phyloP scores from a whole-genome alignment of 2,113 vertebrate species.

The Mellivora capensis region DNA sequence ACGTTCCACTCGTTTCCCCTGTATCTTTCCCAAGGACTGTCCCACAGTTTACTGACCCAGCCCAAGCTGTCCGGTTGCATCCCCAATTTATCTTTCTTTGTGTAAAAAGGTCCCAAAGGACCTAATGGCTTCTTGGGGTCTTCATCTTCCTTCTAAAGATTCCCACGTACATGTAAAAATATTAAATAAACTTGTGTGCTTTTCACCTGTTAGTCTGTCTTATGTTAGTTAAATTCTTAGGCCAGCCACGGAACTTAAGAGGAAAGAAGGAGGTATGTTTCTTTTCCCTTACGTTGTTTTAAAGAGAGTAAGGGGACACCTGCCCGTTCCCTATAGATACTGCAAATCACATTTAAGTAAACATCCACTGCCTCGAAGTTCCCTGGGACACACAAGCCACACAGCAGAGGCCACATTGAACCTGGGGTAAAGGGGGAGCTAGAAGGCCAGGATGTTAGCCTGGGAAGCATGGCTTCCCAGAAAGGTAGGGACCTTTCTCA shows the following conservation, averaged over 20 bases:
- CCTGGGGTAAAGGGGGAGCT: not conserved
- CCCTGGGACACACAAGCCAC: not conserved
- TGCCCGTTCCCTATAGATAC: not conserved
- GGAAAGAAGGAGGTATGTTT: not conserved
- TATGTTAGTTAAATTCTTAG: not conserved
- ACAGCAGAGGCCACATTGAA: fast-evolving
- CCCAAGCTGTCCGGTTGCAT: not conserved
- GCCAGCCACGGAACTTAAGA: not conserved
- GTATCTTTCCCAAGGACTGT: not conserved
- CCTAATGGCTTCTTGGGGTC: not conserved
- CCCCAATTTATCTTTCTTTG: not conserved
- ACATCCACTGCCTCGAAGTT: not conserved
- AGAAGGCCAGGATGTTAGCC: not conserved
- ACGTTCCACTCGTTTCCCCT: not conserved
- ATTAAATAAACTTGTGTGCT: not conserved
- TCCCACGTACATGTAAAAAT: not conserved
- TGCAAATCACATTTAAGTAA: fast-evolving
- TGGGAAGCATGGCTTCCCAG: no score
- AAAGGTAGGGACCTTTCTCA: not conserved
- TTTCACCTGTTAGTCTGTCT: not conserved
- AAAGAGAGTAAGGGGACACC: not conserved
- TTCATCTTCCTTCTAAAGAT: not conserved
- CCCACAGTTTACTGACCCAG: not conserved
- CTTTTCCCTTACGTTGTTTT: not conserved
- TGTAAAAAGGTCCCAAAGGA: not conserved